A percentile compares a stretch with the other conserved stretches of the same genome.
phyloP scores from a whole-genome alignment of 2,888 invertebrate species.

The Melieria omissa region DNA sequence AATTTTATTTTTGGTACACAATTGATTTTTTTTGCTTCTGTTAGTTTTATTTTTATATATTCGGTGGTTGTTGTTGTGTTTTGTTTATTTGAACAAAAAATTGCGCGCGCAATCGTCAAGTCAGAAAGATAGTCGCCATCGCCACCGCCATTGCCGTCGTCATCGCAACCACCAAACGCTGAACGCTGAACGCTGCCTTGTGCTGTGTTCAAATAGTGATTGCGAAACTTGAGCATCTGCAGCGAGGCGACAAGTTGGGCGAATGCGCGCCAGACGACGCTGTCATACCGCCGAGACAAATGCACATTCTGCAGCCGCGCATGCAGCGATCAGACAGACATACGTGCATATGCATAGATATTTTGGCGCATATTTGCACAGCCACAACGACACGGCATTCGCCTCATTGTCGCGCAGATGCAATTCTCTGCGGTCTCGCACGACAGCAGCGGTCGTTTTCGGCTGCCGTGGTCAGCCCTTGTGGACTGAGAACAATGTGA shows the following conservation, averaged over 20 bases:
- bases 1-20: slow-evolving; percentile 14
- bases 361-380: neutral
- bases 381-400: neutral
- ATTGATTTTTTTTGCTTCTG: slow-evolving; percentile 24
- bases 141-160: too few relatives aligned
- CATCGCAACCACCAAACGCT: too few relatives aligned
- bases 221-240: neutral
- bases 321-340: neutral
- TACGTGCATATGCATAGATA: neutral
- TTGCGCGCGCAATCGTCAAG: slow-evolving; percentile 7
- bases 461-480: too few relatives aligned
- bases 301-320: neutral
- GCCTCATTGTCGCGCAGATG: neutral
- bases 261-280: neutral
- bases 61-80: neutral
- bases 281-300: too few relatives aligned
- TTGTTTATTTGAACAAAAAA: too few relatives aligned
- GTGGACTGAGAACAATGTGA: too few relatives aligned
- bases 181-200: neutral
- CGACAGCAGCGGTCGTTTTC: too few relatives aligned
- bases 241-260: neutral
- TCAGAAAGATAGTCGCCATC: neutral
- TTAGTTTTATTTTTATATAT: slow-evolving; percentile 24
- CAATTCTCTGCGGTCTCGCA: neutral
- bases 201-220: neutral